Percentiles rank a stretch among this genome's conserved stretches.
phyloP scores from a whole-genome alignment of 2,888 invertebrate genomes.

The Caprella mutica region DNA sequence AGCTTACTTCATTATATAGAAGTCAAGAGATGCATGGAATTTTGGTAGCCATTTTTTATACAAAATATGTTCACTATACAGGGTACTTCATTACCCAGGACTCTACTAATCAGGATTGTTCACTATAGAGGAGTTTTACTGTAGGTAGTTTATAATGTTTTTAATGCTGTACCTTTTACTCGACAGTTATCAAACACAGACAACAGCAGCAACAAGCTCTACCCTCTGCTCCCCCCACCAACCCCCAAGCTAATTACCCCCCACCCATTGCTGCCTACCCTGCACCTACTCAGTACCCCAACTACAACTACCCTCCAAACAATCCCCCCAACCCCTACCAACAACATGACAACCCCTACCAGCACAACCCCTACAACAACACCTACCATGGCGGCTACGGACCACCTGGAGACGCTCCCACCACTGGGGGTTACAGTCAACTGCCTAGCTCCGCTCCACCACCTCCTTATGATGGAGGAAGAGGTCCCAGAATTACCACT shows the following conservation, averaged over 20 bases:
- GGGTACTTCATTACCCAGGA: no score
- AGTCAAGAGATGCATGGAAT: no score
- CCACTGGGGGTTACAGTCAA: slow-evolving; percentile 13
- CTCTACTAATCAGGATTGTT: no score
- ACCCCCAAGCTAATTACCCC: slow-evolving; percentile 5
- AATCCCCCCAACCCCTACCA: no score
- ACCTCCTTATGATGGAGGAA: no score
- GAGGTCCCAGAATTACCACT: no score
- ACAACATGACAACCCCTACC: background rate
- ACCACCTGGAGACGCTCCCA: slow-evolving; percentile 12
- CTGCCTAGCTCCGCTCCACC: slow-evolving; percentile 38
- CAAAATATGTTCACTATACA: no score
- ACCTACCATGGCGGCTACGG: slow-evolving; percentile 21
- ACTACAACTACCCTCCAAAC: slow-evolving; percentile 8
- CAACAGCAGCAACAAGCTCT: slow-evolving; percentile 36
- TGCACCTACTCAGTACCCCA: slow-evolving; percentile 6
- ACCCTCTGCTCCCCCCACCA: slow-evolving; percentile 13
- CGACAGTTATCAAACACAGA: slow-evolving; percentile 41
- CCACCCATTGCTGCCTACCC: slow-evolving; percentile 17
- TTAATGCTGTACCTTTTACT: background rate
- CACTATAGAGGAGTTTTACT: no score
- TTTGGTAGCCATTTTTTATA: no score
- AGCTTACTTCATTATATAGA: no score
- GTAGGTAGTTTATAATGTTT: no score
- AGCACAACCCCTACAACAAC: slow-evolving; percentile 43